Conservation (phyloP, 1,140 invertebrate species). For the Trichoplusia ni region DNA sequence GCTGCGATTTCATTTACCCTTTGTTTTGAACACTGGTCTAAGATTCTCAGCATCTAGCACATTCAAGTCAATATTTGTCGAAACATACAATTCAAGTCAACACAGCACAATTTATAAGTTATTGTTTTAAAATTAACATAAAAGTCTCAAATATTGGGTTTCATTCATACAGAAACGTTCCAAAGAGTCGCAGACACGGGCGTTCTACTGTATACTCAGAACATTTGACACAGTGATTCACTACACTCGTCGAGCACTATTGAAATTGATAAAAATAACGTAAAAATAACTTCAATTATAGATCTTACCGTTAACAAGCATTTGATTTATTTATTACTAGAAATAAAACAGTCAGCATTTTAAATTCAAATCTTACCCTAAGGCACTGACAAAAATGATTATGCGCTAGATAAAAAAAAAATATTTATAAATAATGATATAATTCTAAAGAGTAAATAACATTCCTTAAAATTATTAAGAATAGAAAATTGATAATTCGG, state of each 20-base stretch:
- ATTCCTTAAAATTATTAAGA: constrained; percentile 64
- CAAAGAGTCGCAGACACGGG: neutral
- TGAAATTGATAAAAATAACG: constrained; percentile 27
- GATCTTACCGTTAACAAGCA: constrained; percentile 53
- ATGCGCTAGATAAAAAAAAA: constrained; percentile 67
- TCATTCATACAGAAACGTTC: constrained; percentile 4
- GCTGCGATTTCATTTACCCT: neutral
- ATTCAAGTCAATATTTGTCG: neutral
- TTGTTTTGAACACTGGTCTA: neutral
- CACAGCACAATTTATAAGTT: too few species aligned
- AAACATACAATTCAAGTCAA: too few species aligned
- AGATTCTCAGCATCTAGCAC: neutral
- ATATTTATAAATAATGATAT: constrained; percentile 68
- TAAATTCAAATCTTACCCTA: constrained; percentile 62
- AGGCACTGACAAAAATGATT: constrained; percentile 74
- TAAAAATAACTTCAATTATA: constrained; percentile 40
- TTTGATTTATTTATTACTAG: constrained; percentile 52
- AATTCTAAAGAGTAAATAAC: constrained; percentile 73
- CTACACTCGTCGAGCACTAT: constrained; percentile 31
- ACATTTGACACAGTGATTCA: constrained; percentile 68
- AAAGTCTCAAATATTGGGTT: too few species aligned
- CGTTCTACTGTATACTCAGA: constrained; percentile 44
- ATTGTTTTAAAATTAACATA: too few species aligned
- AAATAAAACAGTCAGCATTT: constrained; percentile 66
- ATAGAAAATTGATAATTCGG: constrained; percentile 59